Conservation (phyloP, 2,797 vertebrate species). For the Sternotherus odoratus region DNA sequence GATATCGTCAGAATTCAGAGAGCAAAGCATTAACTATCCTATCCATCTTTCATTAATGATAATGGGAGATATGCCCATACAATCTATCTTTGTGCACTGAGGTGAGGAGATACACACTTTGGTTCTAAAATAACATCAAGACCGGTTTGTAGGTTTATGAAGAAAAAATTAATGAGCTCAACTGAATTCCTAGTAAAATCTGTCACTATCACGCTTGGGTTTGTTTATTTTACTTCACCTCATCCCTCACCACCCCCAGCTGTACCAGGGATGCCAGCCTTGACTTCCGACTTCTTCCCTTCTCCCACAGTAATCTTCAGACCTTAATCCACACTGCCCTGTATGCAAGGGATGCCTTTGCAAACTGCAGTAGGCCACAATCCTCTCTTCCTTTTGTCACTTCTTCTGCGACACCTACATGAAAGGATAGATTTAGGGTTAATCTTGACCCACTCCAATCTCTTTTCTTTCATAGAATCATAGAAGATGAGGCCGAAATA, state of each 20-base stretch:
- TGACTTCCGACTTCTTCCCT: not conserved
- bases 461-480: not conserved
- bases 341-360: not conserved
- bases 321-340: not conserved
- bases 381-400: not conserved
- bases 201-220: not conserved
- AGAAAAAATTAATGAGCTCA: not conserved
- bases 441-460: rapidly evolving
- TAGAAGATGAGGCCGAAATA: too few species aligned
- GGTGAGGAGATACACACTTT: not conserved
- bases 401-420: not conserved
- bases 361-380: not conserved
- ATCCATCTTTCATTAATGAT: not conserved
- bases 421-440: not conserved
- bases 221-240: not conserved
- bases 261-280: not conserved
- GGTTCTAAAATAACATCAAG: not conserved
- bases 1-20: not conserved
- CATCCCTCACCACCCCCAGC: not conserved
- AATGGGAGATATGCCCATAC: not conserved
- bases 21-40: not conserved
- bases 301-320: not conserved
- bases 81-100: not conserved
- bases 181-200: not conserved
- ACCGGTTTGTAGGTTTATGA: not conserved